Evolutionary conservation across 2,888 invertebrate genomes (phyloP).

Genomic region (Pemphredon lugubris): DNA sequence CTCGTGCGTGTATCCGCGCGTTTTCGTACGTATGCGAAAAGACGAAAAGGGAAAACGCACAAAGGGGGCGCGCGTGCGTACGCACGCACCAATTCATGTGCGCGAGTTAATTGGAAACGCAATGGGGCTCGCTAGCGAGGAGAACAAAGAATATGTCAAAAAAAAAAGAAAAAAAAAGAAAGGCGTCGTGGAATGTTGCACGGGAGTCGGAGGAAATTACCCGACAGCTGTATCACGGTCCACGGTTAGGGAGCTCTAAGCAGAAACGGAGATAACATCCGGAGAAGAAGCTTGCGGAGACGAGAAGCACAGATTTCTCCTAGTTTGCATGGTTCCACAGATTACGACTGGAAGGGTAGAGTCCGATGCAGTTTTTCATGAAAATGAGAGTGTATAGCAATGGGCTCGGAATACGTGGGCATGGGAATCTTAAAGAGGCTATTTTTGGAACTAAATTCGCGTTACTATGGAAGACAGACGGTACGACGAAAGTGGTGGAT

Average conservation of each 20-base stretch:
- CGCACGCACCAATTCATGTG: background rate
- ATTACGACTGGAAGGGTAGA: background rate
- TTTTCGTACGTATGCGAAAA: constrained; percentile 15
- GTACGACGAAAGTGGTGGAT: too few species aligned
- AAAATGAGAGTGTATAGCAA: background rate
- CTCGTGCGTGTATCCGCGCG: background rate
- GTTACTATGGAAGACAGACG: constrained; percentile 3
- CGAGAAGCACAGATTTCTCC: background rate
- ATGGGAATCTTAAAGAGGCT: constrained; percentile 1
- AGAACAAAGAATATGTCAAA: background rate
- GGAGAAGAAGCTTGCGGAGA: background rate
- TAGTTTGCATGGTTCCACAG: background rate
- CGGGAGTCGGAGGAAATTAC: background rate
- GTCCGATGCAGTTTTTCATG: too few species aligned
- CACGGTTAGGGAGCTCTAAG: background rate
- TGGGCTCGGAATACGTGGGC: background rate
- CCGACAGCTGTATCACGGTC: background rate
- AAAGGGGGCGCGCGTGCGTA: background rate
- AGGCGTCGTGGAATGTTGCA: background rate
- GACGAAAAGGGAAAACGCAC: constrained; percentile 14
- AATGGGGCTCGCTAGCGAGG: constrained; percentile 2
- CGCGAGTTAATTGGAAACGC: constrained; percentile 20
- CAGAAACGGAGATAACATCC: constrained; percentile 1
- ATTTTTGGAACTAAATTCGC: constrained; percentile 15
- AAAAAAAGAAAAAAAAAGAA: background rate